phyloP scores from a whole-genome alignment of 2,113 vertebrate species.

The Protobothrops mucrosquamatus region DNA sequence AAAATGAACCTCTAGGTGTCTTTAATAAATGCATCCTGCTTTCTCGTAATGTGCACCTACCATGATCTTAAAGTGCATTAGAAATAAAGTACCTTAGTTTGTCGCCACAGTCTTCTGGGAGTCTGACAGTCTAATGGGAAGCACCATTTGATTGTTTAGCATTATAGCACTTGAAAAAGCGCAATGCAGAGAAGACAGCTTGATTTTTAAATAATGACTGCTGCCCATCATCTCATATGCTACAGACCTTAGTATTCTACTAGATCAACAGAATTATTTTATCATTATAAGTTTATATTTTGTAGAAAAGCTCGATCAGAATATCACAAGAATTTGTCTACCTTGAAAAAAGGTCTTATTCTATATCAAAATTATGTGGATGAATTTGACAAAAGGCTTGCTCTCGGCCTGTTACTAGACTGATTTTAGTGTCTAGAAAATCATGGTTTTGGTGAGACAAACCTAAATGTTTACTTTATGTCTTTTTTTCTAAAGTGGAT shows the following conservation, averaged over 20 bases:
- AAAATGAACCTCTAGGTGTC: neutral
- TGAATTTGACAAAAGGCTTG: constrained; percentile 10
- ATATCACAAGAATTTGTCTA: neutral
- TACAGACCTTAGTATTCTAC: neutral
- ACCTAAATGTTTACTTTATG: neutral
- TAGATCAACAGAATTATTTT: constrained; percentile 9
- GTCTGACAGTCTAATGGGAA: neutral
- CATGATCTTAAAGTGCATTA: neutral
- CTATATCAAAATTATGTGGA: neutral
- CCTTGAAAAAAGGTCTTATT: neutral
- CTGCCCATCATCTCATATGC: neutral
- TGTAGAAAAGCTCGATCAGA: neutral
- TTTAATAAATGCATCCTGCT: neutral
- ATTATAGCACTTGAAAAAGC: neutral
- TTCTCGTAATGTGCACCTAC: neutral
- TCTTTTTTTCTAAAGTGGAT: neutral
- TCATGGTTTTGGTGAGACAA: neutral
- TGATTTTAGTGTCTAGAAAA: constrained; percentile 5
- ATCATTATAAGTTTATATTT: constrained; percentile 7
- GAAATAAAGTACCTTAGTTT: neutral
- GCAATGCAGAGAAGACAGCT: neutral
- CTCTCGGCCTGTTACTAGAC: neutral
- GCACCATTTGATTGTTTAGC: neutral
- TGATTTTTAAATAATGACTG: constrained; percentile 2
- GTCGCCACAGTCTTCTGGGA: neutral